Evolutionary conservation across 2,113 vertebrate genomes (phyloP).

Genomic region (Hiodon tergisus): DNA sequence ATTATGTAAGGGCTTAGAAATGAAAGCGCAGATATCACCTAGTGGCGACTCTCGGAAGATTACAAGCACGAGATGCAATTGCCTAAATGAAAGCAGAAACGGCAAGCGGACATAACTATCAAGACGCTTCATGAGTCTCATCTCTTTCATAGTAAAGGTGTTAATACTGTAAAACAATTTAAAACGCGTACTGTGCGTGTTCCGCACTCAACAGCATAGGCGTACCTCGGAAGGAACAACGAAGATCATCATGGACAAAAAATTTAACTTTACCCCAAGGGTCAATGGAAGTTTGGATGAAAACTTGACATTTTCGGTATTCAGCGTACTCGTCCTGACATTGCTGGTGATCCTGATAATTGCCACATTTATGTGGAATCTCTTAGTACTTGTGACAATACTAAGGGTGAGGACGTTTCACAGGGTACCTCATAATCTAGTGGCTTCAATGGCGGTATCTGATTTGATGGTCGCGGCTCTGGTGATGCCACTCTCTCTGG

Average conservation of each 20-base stretch:
- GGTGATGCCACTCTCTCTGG: conserved; percentile 76
- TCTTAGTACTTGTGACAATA: conserved; percentile 72
- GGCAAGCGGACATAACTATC: not conserved
- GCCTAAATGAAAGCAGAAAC: not conserved
- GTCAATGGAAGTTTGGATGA: conserved; percentile 29
- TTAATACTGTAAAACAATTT: not conserved
- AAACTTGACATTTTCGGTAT: conserved; percentile 46
- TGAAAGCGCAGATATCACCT: not conserved
- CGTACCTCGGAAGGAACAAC: not conserved
- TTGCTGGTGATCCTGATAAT: conserved; percentile 65
- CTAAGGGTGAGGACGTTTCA: conserved; percentile 72
- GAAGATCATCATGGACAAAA: not conserved
- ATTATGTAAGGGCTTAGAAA: not conserved
- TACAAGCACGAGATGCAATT: not conserved
- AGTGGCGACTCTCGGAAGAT: not conserved
- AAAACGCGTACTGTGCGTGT: not conserved
- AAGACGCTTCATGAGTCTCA: too few species aligned
- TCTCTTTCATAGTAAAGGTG: too few species aligned
- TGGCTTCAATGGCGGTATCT: conserved; percentile 73
- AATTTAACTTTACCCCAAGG: conserved; percentile 4
- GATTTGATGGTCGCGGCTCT: conserved; percentile 73
- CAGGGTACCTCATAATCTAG: conserved; percentile 75
- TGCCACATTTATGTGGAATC: conserved; percentile 75
- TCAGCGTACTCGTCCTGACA: conserved; percentile 60
- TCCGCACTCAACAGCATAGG: not conserved